A percentile compares a stretch with the other conserved stretches of the same genome.
Conservation (phyloP, 1,140 invertebrate species). For the Vanessa atalanta region DNA sequence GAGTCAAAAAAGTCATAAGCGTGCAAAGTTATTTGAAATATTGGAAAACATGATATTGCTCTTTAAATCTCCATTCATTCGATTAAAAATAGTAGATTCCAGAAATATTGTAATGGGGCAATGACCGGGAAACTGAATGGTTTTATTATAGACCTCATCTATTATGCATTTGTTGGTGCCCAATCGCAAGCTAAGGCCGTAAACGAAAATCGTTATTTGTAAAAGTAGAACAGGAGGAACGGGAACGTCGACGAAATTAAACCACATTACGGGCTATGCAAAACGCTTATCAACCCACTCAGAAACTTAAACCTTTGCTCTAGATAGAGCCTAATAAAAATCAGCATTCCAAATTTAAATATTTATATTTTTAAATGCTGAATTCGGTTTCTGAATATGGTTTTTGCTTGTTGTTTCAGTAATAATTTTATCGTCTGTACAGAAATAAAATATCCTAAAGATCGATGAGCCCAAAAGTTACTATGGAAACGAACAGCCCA, state of each 20-base stretch:
- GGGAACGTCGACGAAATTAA: conserved; percentile 38
- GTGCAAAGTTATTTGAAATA: background rate
- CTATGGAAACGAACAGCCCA: conserved; percentile 36
- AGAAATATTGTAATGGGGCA: conserved; percentile 62
- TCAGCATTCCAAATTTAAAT: background rate
- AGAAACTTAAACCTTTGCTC: conserved; percentile 10
- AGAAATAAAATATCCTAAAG: conserved; percentile 7
- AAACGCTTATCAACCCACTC: conserved; percentile 25
- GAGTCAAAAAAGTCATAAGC: no score
- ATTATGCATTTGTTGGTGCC: conserved; percentile 67
- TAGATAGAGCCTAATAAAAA: background rate
- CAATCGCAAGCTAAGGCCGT: conserved; percentile 53
- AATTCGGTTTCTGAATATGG: no score
- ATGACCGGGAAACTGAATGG: conserved; percentile 57
- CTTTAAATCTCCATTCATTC: conserved; percentile 26
- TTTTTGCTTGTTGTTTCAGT: no score
- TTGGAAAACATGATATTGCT: conserved; percentile 28
- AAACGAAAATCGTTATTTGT: conserved; percentile 72
- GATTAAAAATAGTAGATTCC: conserved; percentile 32
- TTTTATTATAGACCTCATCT: conserved; percentile 72
- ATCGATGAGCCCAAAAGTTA: conserved; percentile 28
- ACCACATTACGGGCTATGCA: conserved; percentile 40
- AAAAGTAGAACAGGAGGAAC: conserved; percentile 52
- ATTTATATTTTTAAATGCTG: background rate
- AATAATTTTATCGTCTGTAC: no score